Evolutionary conservation across 2,797 vertebrate species (phyloP).

Genomic region (Glyptemys insculpta): DNA sequence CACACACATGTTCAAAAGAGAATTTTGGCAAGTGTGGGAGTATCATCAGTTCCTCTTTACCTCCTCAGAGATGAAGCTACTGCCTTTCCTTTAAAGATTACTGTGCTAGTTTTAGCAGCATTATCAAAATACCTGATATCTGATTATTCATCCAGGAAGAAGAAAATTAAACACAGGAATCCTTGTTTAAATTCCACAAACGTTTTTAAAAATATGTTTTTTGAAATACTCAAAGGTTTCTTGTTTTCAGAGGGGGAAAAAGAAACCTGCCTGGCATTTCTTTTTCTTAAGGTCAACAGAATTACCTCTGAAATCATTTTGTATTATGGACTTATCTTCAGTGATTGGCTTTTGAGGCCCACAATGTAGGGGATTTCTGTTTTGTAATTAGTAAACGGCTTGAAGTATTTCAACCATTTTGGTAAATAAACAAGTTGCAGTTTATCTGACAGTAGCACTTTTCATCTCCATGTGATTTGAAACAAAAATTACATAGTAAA

Average conservation of each 20-base stretch:
- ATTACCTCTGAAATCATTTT: neutral
- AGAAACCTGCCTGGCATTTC: neutral
- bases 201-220: neutral
- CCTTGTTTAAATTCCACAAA: neutral
- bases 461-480: neutral
- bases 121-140: neutral
- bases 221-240: neutral
- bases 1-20: neutral
- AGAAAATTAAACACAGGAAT: neutral
- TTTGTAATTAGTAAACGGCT: neutral
- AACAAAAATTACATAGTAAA: neutral
- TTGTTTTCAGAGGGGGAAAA: neutral
- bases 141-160: neutral
- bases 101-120: neutral
- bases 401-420: neutral
- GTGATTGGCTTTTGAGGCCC: neutral
- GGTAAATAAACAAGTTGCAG: neutral
- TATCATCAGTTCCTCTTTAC: neutral
- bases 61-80: neutral
- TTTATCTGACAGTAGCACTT: neutral
- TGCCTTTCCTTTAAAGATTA: neutral
- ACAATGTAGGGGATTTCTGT: neutral
- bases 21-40: neutral
- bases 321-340: neutral
- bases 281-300: neutral